Base-by-base conservation (phyloP, 2,888 invertebrate genomes). In the Patella depressa region DNA sequence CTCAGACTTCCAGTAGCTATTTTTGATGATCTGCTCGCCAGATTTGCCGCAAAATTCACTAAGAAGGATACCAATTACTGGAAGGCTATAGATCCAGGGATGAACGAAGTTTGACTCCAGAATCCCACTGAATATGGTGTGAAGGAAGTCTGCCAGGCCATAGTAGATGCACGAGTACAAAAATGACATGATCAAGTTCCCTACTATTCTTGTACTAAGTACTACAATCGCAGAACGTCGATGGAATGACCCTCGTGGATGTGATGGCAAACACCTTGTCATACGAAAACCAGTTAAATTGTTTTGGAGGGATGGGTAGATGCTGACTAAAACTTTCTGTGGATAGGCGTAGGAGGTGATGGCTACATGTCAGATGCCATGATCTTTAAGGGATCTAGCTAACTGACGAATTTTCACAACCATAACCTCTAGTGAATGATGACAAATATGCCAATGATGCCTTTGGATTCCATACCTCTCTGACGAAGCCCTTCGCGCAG, bases 41-140 rank as follows among this genome's bases (percentile, higher is more conserved):
- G 71, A 71, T 17, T 24, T 34, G 71, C 34, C 24, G 19, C 29
- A 71, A 29, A 17, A 71, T 19, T 71, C 15, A 71, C 71, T 15
- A 71, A 70, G 78, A 19, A 77, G 72, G 7, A 71, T 72, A 79
- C 79, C 74, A 54, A 34, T 24, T 81, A 74, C 72, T 71, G 81
- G 54, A 55, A 54, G 11, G 29, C 77, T 17, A n/a, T 78, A 4
- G 53, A 55, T n/a, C 76, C 78, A 17, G 78, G 78, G 15, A 17
- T 78, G 71, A 78, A 79, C 90, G 73, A 85, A 86, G 17, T 88
- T 87, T 81, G 79, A 79, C 73, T 91, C 84, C 79, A 84, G 89
- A 79, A 75, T 90, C 24, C 89, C 88, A 78, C 76, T 81, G 15
- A 76, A 87, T 74, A 90, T 59, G 88, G 88, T 57, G 86, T 89